A percentile compares a stretch with the other conserved stretches of the same genome.
Conservation (phyloP, 2,888 invertebrate genomes). For the Sinohyriopsis cumingii region DNA sequence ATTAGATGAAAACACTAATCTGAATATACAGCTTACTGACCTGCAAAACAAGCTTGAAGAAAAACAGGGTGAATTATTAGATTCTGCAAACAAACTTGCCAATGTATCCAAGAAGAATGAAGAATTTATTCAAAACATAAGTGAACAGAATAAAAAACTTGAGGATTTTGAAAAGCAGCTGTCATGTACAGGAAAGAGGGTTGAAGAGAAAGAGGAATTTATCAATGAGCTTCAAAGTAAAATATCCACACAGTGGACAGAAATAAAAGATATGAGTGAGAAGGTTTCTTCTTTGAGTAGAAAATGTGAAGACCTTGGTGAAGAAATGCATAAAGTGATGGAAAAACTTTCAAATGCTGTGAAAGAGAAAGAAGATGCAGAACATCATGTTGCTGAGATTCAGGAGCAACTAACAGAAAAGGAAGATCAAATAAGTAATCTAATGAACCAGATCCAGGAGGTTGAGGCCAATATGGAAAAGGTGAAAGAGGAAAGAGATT, state of each 20-base stretch:
- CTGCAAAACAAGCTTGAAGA: slow-evolving; percentile 16
- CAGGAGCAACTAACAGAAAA: slow-evolving; percentile 21
- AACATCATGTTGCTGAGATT: slow-evolving; percentile 5
- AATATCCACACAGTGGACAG: neutral
- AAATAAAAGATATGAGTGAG: neutral
- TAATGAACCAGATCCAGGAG: slow-evolving; percentile 34
- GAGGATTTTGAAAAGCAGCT: slow-evolving; percentile 28
- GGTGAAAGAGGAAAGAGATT: slow-evolving; percentile 31
- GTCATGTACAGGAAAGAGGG: slow-evolving; percentile 21
- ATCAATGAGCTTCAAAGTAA: neutral
- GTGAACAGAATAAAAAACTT: slow-evolving; percentile 21
- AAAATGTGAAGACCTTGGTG: neutral
- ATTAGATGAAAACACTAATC: slow-evolving; percentile 9
- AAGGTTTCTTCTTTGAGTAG: neutral
- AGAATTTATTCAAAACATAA: slow-evolving; percentile 12
- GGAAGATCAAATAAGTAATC: slow-evolving; percentile 28
- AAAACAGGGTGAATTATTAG: slow-evolving; percentile 10
- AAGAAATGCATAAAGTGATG: slow-evolving; percentile 13
- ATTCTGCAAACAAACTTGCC: neutral
- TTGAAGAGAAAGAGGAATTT: slow-evolving; percentile 11
- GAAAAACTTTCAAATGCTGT: slow-evolving; percentile 13
- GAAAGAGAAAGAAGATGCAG: slow-evolving; percentile 1
- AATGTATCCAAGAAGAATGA: neutral
- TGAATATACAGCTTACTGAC: slow-evolving; percentile 10
- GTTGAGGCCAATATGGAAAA: slow-evolving; percentile 22